These are phyloP conservation scores for Anarhynchus alexandrinus DNA, from an alignment of 2,113 vertebrate species.

Conservation along the genomic window DNA sequence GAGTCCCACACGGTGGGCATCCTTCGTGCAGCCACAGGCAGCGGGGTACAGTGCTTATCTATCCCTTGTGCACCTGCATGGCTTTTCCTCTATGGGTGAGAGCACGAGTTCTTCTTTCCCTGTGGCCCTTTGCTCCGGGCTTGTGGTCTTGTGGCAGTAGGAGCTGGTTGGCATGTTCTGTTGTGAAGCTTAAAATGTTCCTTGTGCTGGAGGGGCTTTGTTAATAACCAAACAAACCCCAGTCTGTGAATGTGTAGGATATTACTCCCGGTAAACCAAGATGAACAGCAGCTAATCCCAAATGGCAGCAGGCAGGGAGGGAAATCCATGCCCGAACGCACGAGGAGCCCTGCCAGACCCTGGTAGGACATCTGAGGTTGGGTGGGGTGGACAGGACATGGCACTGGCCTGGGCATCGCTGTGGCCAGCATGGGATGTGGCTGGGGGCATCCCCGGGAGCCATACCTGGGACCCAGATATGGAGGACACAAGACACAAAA, in stretches of 20 bases:
- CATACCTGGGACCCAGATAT: neutral
- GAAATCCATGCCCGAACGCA: neutral
- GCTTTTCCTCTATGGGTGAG: neutral
- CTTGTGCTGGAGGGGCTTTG: neutral
- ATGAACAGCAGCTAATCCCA: neutral
- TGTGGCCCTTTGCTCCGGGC: neutral
- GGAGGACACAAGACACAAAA: fast-evolving
- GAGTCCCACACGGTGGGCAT: neutral
- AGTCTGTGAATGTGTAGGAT: fast-evolving
- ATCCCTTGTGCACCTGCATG: fast-evolving
- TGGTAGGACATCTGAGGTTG: neutral
- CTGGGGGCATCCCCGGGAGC: neutral
- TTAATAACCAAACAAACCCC: neutral
- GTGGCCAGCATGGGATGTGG: neutral
- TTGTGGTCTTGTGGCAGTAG: neutral
- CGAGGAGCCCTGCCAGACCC: neutral
- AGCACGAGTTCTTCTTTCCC: neutral
- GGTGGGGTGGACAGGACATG: fast-evolving
- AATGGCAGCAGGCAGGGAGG: neutral
- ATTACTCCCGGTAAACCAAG: neutral
- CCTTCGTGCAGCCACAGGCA: neutral
- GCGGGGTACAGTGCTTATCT: neutral
- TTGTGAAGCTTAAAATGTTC: neutral
- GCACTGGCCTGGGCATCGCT: fast-evolving
- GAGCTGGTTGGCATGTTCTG: neutral